Percentiles rank a stretch among this genome's conserved stretches.
phyloP scores from a whole-genome alignment of 2,888 invertebrate species.

The Trichopria drosophilae region DNA sequence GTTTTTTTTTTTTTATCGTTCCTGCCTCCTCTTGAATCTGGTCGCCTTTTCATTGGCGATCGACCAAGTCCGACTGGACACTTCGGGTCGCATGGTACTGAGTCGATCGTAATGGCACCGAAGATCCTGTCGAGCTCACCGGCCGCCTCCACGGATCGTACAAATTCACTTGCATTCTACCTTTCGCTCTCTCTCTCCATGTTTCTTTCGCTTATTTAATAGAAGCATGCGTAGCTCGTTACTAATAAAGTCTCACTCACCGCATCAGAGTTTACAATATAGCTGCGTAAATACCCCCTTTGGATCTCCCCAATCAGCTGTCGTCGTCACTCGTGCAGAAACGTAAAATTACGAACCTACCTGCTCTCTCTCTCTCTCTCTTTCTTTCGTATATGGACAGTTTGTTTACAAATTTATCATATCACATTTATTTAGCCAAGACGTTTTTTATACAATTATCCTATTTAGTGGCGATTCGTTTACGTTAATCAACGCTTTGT shows the following conservation, averaged over 20 bases:
- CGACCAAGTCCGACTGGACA: slow-evolving; percentile 6
- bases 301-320: too few relatives aligned
- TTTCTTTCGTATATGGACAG: slow-evolving; percentile 25
- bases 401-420: slow-evolving; percentile 45
- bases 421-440: slow-evolving; percentile 45
- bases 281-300: slow-evolving; percentile 33
- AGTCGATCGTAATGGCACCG: slow-evolving; percentile 30
- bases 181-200: neutral
- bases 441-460: slow-evolving; percentile 42
- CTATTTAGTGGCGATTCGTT: slow-evolving; percentile 33
- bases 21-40: slow-evolving; percentile 3
- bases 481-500: slow-evolving; percentile 26
- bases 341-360: too few relatives aligned
- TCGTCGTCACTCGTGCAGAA: too few relatives aligned
- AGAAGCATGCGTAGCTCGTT: slow-evolving; percentile 28
- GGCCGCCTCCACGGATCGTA: slow-evolving; percentile 17
- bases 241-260: slow-evolving; percentile 28
- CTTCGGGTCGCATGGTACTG: slow-evolving; percentile 30
- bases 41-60: slow-evolving; percentile 10
- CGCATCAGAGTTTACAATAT: slow-evolving; percentile 27
- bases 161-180: slow-evolving; percentile 26
- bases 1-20: slow-evolving; percentile 16
- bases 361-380: too few relatives aligned
- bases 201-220: slow-evolving; percentile 21
- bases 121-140: slow-evolving; percentile 17